Base-by-base conservation (phyloP, 2,113 vertebrate genomes). In the Coreoperca whiteheadi region DNA sequence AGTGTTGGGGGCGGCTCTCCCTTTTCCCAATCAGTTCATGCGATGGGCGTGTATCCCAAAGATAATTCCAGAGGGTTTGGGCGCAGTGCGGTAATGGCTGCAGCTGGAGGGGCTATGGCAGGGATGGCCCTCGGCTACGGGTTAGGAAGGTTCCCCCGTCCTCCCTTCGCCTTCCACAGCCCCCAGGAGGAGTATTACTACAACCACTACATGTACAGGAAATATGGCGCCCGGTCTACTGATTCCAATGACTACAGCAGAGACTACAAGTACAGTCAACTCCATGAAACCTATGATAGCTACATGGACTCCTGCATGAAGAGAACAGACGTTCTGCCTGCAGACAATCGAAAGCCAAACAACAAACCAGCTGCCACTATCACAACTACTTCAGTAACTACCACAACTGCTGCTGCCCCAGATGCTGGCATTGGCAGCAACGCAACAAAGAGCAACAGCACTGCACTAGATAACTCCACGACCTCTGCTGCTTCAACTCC, bases 111-210 rank as follows among this genome's bases (percentile, higher is more conserved):
- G 0, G 91, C 84, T 2, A 1, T 95, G 81, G 86, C 84, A 16
- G 94, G 94, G 66, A 94, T 94, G 94, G 95, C 95, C 4, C 25
- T 96, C n/a, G 93, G 94, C 8, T 95, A 95, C 4, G 94, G 95
- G 1, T 23, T 95, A 11, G 93, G 94, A 11, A 88, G 90, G 34
- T 94, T 95, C 74, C 95, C 94, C 0, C 93, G 65, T 20, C 95
- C 94, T 37, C 79, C 92, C 46, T 94, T 94, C 51, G 2, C 82
- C 23, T 94, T 95, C 57, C 83, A 85, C 65, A 94, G 25, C 67
- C 86, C 87, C 2, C 41, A 92, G 63, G 94, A 95, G 78, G 93
- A 94, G 79, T 43, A 87, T 30, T 89, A 91, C 74, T 95, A 95
- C 84, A 95, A 96, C 79, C 25, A 93, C 77, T 95, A 96, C 83